phyloP scores from a whole-genome alignment of 2,113 vertebrate species.

The Elachura formosa region DNA sequence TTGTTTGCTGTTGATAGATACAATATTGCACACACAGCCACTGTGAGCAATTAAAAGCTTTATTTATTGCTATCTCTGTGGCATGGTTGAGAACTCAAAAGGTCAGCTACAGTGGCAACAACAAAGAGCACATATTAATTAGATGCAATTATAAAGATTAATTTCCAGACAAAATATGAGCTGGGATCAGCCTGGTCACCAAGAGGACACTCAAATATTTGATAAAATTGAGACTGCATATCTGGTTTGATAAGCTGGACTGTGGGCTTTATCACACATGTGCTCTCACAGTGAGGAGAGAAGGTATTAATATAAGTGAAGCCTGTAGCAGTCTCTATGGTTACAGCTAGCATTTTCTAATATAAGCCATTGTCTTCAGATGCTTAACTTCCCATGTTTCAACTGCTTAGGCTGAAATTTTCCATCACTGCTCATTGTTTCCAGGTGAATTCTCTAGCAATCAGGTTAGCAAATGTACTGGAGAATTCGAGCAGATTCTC shows the following conservation, averaged over 20 bases:
- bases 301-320: conserved; percentile 17
- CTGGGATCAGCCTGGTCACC: background rate
- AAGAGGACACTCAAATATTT: background rate
- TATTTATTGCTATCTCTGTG: background rate
- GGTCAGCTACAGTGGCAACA: background rate
- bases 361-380: conserved; percentile 57
- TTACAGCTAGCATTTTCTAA: conserved; percentile 55
- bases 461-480: conserved; percentile 46
- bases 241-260: background rate
- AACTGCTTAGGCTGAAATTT: conserved; percentile 53
- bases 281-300: background rate
- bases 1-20: background rate
- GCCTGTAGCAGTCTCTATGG: conserved; percentile 54
- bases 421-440: conserved; percentile 44
- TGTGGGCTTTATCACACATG: background rate
- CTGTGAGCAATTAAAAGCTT: background rate
- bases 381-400: conserved; percentile 45
- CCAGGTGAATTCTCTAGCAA: conserved; percentile 50
- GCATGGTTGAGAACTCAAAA: background rate
- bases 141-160: background rate
- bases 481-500: conserved; percentile 14
- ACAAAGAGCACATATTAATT: background rate
- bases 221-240: background rate
- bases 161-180: background rate
- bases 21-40: background rate